Percentiles rank a stretch among this genome's conserved stretches.
These are phyloP conservation scores for Gnatocerus cornutus DNA, from an alignment of 2,888 invertebrate genomes.

Conservation along the genomic window DNA sequence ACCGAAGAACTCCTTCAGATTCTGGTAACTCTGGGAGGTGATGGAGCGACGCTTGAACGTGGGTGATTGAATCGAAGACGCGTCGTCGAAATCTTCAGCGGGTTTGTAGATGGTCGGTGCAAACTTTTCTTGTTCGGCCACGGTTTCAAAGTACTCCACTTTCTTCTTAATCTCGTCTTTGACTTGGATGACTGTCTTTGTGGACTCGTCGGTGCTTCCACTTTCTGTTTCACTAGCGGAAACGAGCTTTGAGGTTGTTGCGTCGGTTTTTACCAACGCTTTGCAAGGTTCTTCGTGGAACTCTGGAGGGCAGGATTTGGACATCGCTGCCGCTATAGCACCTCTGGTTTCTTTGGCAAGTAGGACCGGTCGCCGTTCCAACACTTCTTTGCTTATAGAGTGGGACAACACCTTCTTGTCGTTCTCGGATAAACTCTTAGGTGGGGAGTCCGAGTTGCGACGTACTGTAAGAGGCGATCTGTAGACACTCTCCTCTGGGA, in stretches of 20 bases:
- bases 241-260: constrained; percentile 66
- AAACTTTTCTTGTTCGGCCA: constrained; percentile 73
- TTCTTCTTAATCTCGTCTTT: constrained; percentile 81
- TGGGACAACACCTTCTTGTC: constrained; percentile 84
- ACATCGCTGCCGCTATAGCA: constrained; percentile 73
- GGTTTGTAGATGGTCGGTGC: constrained; percentile 70
- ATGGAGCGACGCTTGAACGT: constrained; percentile 40
- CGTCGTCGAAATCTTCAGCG: constrained; percentile 68
- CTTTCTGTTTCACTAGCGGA: constrained; percentile 82
- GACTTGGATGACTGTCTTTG: constrained; percentile 79
- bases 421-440: constrained; percentile 75
- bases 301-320: constrained; percentile 16
- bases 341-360: constrained; percentile 77
- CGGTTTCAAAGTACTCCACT: constrained; percentile 87
- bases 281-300: constrained; percentile 63
- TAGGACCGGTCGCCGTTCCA: constrained; percentile 71
- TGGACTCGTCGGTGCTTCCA: constrained; percentile 82
- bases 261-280: constrained; percentile 63
- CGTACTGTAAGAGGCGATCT: constrained; percentile 67
- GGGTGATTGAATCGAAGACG: constrained; percentile 38
- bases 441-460: constrained; percentile 69
- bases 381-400: constrained; percentile 82
- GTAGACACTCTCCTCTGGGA: constrained; percentile 64
- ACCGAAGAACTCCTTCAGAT: constrained; percentile 88
- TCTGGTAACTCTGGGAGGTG: constrained; percentile 80